phyloP scores from a whole-genome alignment of 2,113 vertebrate species.

The Dicentrarchus labrax region DNA sequence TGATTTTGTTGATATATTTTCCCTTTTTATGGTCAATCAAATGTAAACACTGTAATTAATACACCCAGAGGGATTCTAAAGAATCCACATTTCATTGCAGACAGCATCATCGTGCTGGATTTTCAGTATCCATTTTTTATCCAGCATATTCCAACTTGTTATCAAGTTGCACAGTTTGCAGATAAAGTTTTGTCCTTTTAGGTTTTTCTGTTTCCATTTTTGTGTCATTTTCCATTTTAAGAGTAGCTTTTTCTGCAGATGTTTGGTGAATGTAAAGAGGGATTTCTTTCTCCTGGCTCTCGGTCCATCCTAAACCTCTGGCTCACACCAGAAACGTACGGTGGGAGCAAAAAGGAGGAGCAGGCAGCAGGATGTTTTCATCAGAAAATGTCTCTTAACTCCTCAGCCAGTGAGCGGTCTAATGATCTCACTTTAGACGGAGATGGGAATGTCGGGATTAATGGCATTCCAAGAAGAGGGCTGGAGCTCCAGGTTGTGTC shows the following conservation, averaged over 20 bases:
- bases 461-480: constrained; percentile 70
- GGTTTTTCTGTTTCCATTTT: background rate
- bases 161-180: background rate
- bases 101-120: background rate
- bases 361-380: constrained; percentile 69
- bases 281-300: constrained; percentile 16
- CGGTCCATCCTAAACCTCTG: constrained; percentile 14
- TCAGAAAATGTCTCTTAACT: constrained; percentile 69
- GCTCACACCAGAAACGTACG: constrained; percentile 77
- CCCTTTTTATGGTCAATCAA: constrained; percentile 17
- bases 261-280: constrained; percentile 24
- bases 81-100: background rate
- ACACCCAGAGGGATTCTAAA: background rate
- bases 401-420: constrained; percentile 56
- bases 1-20: constrained; percentile 3
- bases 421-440: constrained; percentile 84
- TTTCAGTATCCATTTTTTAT: background rate
- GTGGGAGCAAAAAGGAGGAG: constrained; percentile 33
- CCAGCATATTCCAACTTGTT: background rate
- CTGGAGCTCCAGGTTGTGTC: constrained; percentile 76
- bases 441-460: constrained; percentile 75
- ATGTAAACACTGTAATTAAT: constrained; percentile 13
- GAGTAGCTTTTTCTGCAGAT: constrained; percentile 22
- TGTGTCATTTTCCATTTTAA: too few relatives aligned
- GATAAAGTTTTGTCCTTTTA: background rate